Conservation (phyloP, 1,140 invertebrate species). For the Lucilia cuprina region DNA sequence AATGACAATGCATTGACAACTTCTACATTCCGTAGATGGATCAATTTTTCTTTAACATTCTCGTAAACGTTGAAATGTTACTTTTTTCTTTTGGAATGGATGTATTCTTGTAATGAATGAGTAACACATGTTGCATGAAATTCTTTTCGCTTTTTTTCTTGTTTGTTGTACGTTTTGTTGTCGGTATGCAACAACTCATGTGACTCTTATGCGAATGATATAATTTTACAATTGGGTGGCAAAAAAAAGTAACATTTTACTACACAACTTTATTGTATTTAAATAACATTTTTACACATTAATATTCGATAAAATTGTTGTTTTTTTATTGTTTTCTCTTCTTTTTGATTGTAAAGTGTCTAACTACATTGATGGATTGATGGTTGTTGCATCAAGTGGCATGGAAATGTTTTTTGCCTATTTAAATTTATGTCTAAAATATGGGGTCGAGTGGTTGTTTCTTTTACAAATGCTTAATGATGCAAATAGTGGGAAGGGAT, state of each 20-base stretch:
- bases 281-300: not conserved
- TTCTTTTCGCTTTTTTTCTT: not conserved
- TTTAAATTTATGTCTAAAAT: not conserved
- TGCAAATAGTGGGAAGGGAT: not conserved
- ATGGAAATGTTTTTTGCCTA: not conserved
- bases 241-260: not conserved
- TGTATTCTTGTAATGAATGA: not conserved
- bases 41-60: conserved; percentile 21
- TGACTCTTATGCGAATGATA: not conserved
- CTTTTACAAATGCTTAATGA: not conserved
- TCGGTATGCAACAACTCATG: not conserved
- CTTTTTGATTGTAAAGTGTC: conserved; percentile 7
- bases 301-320: not conserved
- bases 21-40: not conserved
- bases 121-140: conserved; percentile 14
- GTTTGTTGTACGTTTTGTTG: not conserved
- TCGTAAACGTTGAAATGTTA: not conserved
- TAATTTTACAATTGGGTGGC: not conserved
- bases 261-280: not conserved
- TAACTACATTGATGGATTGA: conserved; percentile 23
- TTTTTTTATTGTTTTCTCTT: not conserved
- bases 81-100: not conserved
- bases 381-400: not conserved
- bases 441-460: not conserved
- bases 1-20: conserved; percentile 34